A percentile compares a stretch with the other conserved stretches of the same genome.
Conservation (phyloP, 2,888 invertebrate genomes). For the Pseudanteris insignis region DNA sequence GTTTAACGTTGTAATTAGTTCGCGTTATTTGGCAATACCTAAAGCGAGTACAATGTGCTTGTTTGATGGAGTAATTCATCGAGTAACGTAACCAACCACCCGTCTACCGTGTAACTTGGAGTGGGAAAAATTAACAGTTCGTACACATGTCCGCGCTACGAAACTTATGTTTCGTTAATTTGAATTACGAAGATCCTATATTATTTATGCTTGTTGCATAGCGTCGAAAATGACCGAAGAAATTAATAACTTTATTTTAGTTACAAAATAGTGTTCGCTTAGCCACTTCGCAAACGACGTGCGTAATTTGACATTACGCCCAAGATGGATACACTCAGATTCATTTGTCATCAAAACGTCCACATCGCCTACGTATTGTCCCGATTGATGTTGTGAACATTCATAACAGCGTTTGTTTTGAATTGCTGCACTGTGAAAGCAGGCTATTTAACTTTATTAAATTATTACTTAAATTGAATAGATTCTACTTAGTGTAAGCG, state of each 20-base stretch:
- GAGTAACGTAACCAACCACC: too few relatives aligned
- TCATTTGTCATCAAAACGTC: conserved; percentile 28
- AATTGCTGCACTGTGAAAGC: too few relatives aligned
- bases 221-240: conserved; percentile 16
- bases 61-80: too few relatives aligned
- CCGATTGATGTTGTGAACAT: conserved; percentile 26
- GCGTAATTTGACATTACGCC: conserved; percentile 31
- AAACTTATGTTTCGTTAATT: conserved; percentile 31
- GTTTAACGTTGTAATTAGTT: too few relatives aligned
- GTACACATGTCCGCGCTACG: conserved; percentile 22
- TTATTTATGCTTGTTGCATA: conserved; percentile 32
- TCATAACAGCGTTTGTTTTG: conserved; percentile 16
- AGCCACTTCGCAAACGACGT: conserved; percentile 27
- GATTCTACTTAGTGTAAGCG: too few relatives aligned
- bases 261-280: conserved; percentile 18
- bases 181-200: conserved; percentile 18
- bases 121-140: conserved; percentile 30
- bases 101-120: conserved; percentile 24
- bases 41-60: conserved; percentile 8
- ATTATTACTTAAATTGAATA: too few relatives aligned
- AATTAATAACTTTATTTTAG: conserved; percentile 29
- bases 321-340: conserved; percentile 12
- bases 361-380: conserved; percentile 35
- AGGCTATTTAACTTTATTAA: too few relatives aligned
- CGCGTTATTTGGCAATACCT: neutral